Evolutionary conservation across 2,888 invertebrate genomes (phyloP).

Genomic region (Chloroclystis v-ata): DNA sequence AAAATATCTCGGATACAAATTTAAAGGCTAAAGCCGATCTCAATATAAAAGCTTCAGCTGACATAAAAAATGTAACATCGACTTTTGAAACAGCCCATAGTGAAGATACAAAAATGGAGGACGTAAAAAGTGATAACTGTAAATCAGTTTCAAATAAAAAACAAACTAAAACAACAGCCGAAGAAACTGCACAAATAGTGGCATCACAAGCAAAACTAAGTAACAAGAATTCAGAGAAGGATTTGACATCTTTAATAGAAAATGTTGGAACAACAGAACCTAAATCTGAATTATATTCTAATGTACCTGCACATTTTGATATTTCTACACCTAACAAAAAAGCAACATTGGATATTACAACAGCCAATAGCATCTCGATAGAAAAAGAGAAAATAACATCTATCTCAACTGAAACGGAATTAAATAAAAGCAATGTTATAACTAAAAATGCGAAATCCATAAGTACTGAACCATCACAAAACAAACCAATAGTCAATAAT

Average conservation of each 20-base stretch:
- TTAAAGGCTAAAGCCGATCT: not conserved
- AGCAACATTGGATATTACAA: no score
- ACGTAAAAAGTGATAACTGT: not conserved
- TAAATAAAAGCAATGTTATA: no score
- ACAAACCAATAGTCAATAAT: not conserved
- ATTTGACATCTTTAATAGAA: no score
- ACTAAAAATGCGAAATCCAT: no score
- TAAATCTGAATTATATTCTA: no score
- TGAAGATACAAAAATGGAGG: not conserved
- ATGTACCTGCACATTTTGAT: no score
- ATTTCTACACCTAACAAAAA: no score
- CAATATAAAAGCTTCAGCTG: not conserved
- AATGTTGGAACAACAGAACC: no score
- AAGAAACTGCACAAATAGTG: not conserved
- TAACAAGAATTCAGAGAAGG: slow-evolving; percentile 1
- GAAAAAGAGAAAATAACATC: no score
- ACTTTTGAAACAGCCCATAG: not conserved
- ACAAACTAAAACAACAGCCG: not conserved
- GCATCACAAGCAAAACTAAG: not conserved
- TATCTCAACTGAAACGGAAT: no score
- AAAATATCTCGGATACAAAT: not conserved
- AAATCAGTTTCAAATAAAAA: not conserved
- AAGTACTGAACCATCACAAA: not conserved
- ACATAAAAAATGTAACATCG: not conserved
- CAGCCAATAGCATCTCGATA: no score